Conservation (phyloP, 2,113 vertebrate genomes). For the Eublepharis macularius region DNA sequence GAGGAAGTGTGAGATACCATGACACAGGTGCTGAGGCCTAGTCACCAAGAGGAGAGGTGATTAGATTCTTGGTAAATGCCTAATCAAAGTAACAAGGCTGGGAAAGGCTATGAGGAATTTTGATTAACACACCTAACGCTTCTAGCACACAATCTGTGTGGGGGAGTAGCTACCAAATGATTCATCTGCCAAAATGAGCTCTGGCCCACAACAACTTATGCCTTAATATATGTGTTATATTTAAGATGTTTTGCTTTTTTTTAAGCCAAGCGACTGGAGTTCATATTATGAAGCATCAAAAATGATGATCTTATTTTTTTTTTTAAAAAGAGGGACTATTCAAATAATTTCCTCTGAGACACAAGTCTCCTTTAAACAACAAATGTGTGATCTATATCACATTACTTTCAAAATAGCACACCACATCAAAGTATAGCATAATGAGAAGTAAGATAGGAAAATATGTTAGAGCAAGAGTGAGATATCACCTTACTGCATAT, state of each 20-base stretch:
- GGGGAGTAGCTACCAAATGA: not conserved
- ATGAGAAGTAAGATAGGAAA: conserved; percentile 65
- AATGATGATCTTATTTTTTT: not conserved
- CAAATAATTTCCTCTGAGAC: conserved; percentile 31
- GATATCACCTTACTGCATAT: conserved; percentile 46
- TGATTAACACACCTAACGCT: conserved; percentile 6
- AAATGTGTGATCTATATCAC: conserved; percentile 54
- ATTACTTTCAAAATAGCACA: conserved; percentile 54
- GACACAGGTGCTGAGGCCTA: not conserved
- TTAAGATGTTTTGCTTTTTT: not conserved
- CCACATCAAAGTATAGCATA: conserved; percentile 53
- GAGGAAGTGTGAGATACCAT: not conserved
- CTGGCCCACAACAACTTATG: not conserved
- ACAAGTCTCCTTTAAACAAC: conserved; percentile 41
- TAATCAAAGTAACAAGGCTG: conserved; percentile 4
- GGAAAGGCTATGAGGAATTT: not conserved
- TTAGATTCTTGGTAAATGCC: not conserved
- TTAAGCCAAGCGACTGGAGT: not conserved
- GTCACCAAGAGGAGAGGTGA: not conserved
- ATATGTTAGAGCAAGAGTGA: conserved; percentile 58
- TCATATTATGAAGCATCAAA: not conserved
- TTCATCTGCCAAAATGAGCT: not conserved
- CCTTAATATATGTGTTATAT: not conserved
- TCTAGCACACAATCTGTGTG: conserved; percentile 3
- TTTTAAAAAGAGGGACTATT: not conserved